Evolutionary conservation across 2,797 vertebrate genomes (phyloP).

Genomic region (Eidolon dupreanum): DNA sequence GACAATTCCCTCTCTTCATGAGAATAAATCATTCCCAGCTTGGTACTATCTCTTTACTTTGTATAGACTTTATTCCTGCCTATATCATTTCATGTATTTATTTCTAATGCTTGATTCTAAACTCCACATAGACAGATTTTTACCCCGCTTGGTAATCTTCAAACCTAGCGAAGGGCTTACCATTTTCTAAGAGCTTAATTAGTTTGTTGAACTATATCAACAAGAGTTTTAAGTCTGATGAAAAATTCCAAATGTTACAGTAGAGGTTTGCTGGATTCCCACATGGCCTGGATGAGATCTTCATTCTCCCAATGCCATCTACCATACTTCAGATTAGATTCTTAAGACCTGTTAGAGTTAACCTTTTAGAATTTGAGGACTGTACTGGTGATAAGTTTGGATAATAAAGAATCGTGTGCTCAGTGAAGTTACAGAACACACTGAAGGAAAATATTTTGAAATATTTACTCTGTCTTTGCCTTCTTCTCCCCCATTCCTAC

Average conservation of each 20-base stretch:
- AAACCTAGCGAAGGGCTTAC: background rate
- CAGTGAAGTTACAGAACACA: background rate
- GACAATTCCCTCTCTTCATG: background rate
- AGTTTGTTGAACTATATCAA: background rate
- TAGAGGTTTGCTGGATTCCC: background rate
- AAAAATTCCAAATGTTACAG: background rate
- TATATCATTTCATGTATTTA: background rate
- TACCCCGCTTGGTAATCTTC: background rate
- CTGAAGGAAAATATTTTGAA: conserved; percentile 5
- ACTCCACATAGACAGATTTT: background rate
- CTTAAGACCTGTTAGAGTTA: background rate
- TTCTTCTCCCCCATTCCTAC: background rate
- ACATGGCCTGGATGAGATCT: background rate
- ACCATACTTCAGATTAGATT: background rate
- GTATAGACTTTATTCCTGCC: background rate
- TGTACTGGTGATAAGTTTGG: background rate
- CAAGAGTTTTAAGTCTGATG: background rate
- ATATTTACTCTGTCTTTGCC: background rate
- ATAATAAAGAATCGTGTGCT: background rate
- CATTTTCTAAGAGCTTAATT: background rate
- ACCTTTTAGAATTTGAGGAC: background rate
- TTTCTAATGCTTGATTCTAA: background rate
- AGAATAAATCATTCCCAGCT: background rate
- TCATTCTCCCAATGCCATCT: background rate
- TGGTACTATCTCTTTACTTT: background rate